These are phyloP conservation scores for Lamprologus lemairii DNA, from an alignment of 2,113 vertebrate species.

Conservation along the genomic window DNA sequence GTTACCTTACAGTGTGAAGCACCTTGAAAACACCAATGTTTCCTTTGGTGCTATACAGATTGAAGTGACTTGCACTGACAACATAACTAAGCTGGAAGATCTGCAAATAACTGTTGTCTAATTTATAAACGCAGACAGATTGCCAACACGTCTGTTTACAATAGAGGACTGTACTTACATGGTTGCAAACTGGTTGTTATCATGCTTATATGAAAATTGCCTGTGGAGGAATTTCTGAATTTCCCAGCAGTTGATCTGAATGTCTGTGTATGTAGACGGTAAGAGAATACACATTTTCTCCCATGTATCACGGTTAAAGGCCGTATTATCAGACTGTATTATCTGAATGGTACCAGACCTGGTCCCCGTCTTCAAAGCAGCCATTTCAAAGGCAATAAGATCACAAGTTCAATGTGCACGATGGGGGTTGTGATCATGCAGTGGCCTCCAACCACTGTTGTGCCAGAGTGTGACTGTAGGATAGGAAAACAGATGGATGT, in stretches of 20 bases:
- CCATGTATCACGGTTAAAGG: not conserved
- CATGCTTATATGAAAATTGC: not conserved
- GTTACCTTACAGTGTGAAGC: not conserved
- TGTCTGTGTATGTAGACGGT: not conserved
- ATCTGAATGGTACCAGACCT: not conserved
- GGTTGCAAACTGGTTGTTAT: not conserved
- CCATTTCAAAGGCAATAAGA: not conserved
- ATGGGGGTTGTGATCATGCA: not conserved
- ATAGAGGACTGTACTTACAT: not conserved
- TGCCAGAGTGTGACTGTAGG: not conserved
- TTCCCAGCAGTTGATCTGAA: not conserved
- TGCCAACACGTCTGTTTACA: not conserved
- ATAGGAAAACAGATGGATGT: not conserved
- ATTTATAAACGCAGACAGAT: not conserved
- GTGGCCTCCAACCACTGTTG: not conserved
- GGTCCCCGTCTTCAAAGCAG: not conserved
- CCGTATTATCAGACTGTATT: not conserved
- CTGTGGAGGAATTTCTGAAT: not conserved
- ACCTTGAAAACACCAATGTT: not conserved
- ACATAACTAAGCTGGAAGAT: not conserved
- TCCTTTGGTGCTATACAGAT: not conserved
- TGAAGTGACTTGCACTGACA: not conserved
- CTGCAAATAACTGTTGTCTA: not conserved
- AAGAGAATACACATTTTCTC: not conserved
- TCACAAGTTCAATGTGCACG: not conserved